These are phyloP conservation scores for Heterochromis multidens DNA, from an alignment of 2,113 vertebrate species.

Conservation along the genomic window DNA sequence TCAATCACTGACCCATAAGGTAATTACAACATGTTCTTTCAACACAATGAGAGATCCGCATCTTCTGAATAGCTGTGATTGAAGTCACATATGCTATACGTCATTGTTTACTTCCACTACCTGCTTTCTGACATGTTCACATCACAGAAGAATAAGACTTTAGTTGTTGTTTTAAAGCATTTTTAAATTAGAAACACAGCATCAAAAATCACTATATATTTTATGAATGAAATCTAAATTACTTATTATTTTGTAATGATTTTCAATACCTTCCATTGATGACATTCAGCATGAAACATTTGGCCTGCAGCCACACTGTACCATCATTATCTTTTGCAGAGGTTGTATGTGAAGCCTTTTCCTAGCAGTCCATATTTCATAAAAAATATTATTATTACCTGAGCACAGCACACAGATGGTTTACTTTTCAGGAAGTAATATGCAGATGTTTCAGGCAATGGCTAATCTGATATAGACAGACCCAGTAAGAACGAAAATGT, in stretches of 20 bases:
- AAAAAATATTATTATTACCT: background rate
- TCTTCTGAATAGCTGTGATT: background rate
- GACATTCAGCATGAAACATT: background rate
- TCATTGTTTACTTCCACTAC: background rate
- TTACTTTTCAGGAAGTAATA: background rate
- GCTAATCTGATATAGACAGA: background rate
- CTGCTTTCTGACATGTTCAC: background rate
- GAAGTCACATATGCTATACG: background rate
- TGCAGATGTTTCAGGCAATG: background rate
- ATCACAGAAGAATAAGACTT: background rate
- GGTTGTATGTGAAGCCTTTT: background rate
- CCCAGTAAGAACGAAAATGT: background rate
- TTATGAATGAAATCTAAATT: no score
- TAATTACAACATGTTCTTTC: constrained; percentile 13
- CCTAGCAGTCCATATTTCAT: background rate
- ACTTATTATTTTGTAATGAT: no score
- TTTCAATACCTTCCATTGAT: background rate
- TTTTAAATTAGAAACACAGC: background rate
- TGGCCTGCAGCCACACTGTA: background rate
- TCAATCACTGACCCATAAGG: background rate
- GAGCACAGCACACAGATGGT: background rate
- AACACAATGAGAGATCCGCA: background rate
- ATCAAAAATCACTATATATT: background rate
- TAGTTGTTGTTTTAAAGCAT: background rate
- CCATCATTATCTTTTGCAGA: background rate